Evolutionary conservation across 2,113 vertebrate genomes (phyloP).

Genomic region (Sciurus niger): DNA sequence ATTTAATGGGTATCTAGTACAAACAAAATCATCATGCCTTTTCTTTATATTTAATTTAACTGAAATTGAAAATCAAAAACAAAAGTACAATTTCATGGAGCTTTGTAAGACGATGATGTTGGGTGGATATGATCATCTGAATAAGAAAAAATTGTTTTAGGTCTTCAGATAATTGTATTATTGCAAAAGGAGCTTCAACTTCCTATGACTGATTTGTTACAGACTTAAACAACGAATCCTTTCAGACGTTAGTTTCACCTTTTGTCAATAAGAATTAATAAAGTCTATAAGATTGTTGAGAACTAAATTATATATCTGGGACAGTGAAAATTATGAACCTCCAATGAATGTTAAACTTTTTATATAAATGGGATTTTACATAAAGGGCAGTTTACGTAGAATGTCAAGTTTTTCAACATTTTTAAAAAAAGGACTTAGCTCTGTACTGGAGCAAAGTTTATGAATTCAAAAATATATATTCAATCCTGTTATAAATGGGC

Average conservation of each 20-base stretch:
- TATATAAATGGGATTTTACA: not conserved
- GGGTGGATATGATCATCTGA: not conserved
- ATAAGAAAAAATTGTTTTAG: not conserved
- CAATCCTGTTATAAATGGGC: not conserved
- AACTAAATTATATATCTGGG: not conserved
- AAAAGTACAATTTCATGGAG: conserved; percentile 1
- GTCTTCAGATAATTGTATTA: not conserved
- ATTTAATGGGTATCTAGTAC: not conserved
- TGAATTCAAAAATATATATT: not conserved
- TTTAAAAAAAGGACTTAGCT: not conserved
- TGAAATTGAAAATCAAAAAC: not conserved
- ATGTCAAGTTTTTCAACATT: not conserved
- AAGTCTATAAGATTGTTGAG: not conserved
- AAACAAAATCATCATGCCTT: conserved; percentile 9
- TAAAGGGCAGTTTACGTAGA: not conserved
- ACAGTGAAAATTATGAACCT: not conserved
- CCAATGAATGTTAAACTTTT: not conserved
- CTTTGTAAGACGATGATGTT: not conserved
- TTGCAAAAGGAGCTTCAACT: not conserved
- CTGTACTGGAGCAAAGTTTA: not conserved
- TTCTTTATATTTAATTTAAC: not conserved
- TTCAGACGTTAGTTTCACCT: not conserved
- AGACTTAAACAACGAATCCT: not conserved
- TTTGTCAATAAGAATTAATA: not conserved
- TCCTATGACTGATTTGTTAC: not conserved